Evolutionary conservation across 2,888 invertebrate genomes (phyloP), one percentile per base, ranked within the genome.

Genomic region (Blastobasis adustella): DNA sequence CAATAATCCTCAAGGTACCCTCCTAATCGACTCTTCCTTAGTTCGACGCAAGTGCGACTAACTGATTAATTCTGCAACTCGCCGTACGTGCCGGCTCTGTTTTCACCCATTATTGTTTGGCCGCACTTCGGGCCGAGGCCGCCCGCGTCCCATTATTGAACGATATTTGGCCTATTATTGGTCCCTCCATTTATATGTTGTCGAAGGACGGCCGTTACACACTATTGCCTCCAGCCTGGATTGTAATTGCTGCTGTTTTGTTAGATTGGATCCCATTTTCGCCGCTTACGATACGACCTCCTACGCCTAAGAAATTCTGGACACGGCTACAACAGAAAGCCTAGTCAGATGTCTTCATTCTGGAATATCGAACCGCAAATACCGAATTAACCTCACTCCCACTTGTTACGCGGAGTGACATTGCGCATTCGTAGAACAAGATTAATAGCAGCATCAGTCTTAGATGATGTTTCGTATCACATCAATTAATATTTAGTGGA

Each of bases 11-110:
- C 76, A 80, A 86, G 86, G 83, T 83, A 76, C 82, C 83, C 79
- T 79, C 79, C 84, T 86, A 87, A 88, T 87, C 87, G 86, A 85
- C 82, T 88, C 83, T 77, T 83, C 85, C 83, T 81, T 76, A 77
- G 71, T 82, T 75, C 76, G 79, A 73, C 84, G 74, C 88, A 87
- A 88, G 87, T 88, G 88, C 78, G 86, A 79, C 83, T 85, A 85
- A 86, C 88, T 87, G 87, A 88, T 88, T 87, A 86, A 87, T 88
- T 79, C 86, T 75, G 76, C 72, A 71, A 74, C 72, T 78, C 65
- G 58, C 54, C 67, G 80, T 79, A 85, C 86, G 86, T 87, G 82
- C 78, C 69, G 66, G 67, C 68, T 67, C 71, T 67, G 75, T 75
- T 73, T 72, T 70, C 65, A 65, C 71, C 71, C 75, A 83, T 83